Percentiles rank a stretch among this genome's conserved stretches.
phyloP scores from a whole-genome alignment of 2,888 invertebrate species.

The Abscondita cerata region DNA sequence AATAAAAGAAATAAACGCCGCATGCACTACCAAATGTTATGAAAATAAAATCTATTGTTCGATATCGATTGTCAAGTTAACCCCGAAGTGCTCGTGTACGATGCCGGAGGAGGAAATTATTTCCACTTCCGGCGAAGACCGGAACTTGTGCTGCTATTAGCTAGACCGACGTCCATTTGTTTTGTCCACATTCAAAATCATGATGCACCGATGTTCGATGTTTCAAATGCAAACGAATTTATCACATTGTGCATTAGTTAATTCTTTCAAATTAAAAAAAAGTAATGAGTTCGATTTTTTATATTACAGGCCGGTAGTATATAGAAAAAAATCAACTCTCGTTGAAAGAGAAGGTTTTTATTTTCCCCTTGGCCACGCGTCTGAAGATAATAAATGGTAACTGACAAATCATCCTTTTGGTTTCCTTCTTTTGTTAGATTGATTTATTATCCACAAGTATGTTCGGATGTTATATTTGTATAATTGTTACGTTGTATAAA shows the following conservation, averaged over 20 bases:
- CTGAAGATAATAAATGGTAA: constrained; percentile 54
- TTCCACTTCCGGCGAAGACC: constrained; percentile 53
- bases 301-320: too few relatives aligned
- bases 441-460: constrained; percentile 44
- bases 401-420: constrained; percentile 53
- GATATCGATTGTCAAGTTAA: constrained; percentile 30
- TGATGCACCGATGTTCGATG: constrained; percentile 12
- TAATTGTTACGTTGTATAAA: constrained; percentile 52
- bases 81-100: constrained; percentile 28
- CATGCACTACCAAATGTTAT: not conserved
- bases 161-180: constrained; percentile 48
- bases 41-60: constrained; percentile 26
- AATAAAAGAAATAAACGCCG: not conserved
- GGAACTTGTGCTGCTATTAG: constrained; percentile 52
- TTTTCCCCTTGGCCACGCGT: constrained; percentile 47
- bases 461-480: constrained; percentile 56
- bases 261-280: too few relatives aligned
- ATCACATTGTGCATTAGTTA: too few relatives aligned
- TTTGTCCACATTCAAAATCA: constrained; percentile 28
- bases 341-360: constrained; percentile 11
- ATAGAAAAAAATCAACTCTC: constrained; percentile 28
- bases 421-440: constrained; percentile 40
- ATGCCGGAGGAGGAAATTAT: constrained; percentile 52
- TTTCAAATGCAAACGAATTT: constrained; percentile 18
- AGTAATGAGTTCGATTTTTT: too few relatives aligned